Evolutionary conservation across 2,113 vertebrate species (phyloP), one percentile per base, ranked within the genome.

Genomic region (Bambusicola thoracicus): DNA sequence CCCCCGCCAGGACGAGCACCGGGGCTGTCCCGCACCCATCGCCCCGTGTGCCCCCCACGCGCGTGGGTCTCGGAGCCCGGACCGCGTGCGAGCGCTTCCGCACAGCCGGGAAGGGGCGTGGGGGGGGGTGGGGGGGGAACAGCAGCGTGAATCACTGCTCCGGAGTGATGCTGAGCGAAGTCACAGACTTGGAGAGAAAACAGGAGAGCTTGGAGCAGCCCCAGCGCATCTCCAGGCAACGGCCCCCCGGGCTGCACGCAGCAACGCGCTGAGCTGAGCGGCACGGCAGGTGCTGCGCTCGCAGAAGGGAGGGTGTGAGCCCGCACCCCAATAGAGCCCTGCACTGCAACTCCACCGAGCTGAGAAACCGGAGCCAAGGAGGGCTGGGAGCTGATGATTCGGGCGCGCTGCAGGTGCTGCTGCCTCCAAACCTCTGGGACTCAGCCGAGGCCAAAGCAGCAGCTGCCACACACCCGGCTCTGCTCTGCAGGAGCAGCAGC

Each of bases 211-310:
- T 6, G 81, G 38, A 95, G 61, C 90, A 94, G 90, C 92, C 88
- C 90, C 90, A 87, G 65, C 82, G 20, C 72, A 95, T 92, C 92
- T 95, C 95, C 80, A 95, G 83, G 84, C 92, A 92, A 95, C 93
- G 90, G 76, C 53, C 87, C 55, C 55, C 32, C 32, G 8, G 55
- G 55, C 55, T 58, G 55, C 55, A n/a, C 55, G 32, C 4, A 44
- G 72, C 82, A 27, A 66, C 14, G 32, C 68, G 85, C 92, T 88
- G 80, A 90, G 95, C 88, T 2, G 11, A 46, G 78, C 15, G 34
- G 43, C 41, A 2, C 2, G 49, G 66, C 48, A 66, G 91, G 90
- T 87, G 79, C n/a, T 82, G 22, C 4, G 30, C 6, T 8, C 10
- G 20, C 36, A 34, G 76, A 78, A 87, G 44, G 10, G 13, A 70